Evolutionary conservation across 2,797 vertebrate species (phyloP), one percentile per base, ranked within the genome.

Genomic region (Takifugu ocellatus): DNA sequence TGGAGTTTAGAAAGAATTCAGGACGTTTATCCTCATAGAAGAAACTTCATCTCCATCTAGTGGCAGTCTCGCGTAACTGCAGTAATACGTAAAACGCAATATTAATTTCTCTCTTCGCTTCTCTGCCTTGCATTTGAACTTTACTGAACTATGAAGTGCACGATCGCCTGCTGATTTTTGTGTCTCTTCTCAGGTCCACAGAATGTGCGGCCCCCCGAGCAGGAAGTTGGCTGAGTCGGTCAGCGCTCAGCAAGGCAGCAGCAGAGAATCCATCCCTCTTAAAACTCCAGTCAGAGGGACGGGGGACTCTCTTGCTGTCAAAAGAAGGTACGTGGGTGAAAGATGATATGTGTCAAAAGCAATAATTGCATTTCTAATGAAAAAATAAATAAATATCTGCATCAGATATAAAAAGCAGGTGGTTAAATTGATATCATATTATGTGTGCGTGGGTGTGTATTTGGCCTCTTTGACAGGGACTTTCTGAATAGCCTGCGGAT

Each of bases 401-500:
- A 44, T 44, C n/a, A 33, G 31, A 39, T 39, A 5, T 39, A 4
- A 39, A 3, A 39, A 10, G 14, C 36, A 14, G 12, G 36, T 4
- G 36, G 36, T 39, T 39, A 39, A 39, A 39, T 39, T 14, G 12
- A 39, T 39, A 17, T n/a, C n/a, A 21, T 46, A 11, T 46, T 17
- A 6, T 46, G 16, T 46, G 16, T 21, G 44, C 21, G n/a, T 21
- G 33, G 11, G 54, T 52, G 11, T 43, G 16, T 21, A 51, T 15
- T 48, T 31, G 11, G 10, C 16, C 66, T 47, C 39, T 1, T 70
- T 57, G 81, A 24, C 71, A 96, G 95, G 75, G 92, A 94, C 57
- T 95, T 97, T 70, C 78, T 95, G 64, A 86, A 72, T 56, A 91
- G 83, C 50, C 88, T 96, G 6, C 79, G 79, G 17, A 79, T 83